A percentile compares a stretch with the other conserved stretches of the same genome.
These are phyloP conservation scores for Drosophila bocqueti DNA, from an alignment of 1,140 invertebrate species.

Conservation along the genomic window DNA sequence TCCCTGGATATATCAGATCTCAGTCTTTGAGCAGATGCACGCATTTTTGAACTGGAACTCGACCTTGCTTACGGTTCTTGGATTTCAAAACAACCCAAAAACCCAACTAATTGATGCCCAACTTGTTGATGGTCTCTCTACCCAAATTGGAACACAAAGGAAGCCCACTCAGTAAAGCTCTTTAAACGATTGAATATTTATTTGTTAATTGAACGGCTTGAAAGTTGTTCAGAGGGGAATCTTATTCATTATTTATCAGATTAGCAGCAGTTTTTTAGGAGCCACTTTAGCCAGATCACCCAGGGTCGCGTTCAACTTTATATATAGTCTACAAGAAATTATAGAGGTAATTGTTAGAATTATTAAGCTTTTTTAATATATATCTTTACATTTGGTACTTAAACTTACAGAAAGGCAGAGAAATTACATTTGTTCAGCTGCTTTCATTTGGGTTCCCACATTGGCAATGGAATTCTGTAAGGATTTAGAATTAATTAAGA, in stretches of 20 bases:
- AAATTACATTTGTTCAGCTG: neutral
- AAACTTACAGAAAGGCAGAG: neutral
- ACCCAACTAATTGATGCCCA: slow-evolving; percentile 68
- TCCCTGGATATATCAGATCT: slow-evolving; percentile 33
- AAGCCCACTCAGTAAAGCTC: slow-evolving; percentile 24
- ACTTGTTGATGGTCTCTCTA: slow-evolving; percentile 62
- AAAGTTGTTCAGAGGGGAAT: slow-evolving; percentile 13
- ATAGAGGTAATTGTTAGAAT: slow-evolving; percentile 14
- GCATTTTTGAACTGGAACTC: slow-evolving; percentile 47
- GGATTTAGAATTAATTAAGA: neutral
- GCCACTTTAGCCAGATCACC: slow-evolving; percentile 49
- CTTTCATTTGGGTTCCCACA: neutral
- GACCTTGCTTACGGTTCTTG: slow-evolving; percentile 72
- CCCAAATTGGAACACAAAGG: slow-evolving; percentile 57
- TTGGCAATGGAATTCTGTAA: neutral
- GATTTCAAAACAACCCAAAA: slow-evolving; percentile 71
- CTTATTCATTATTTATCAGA: slow-evolving; percentile 26
- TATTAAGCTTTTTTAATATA: neutral
- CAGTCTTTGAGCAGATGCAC: slow-evolving; percentile 26
- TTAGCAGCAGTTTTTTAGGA: neutral
- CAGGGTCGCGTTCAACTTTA: slow-evolving; percentile 38
- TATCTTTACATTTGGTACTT: neutral
- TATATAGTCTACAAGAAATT: neutral
- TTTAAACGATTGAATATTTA: slow-evolving; percentile 55
- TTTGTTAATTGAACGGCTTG: slow-evolving; percentile 42